Evolutionary conservation across 2,113 vertebrate species (phyloP).

Genomic region (Synodontis membranacea): DNA sequence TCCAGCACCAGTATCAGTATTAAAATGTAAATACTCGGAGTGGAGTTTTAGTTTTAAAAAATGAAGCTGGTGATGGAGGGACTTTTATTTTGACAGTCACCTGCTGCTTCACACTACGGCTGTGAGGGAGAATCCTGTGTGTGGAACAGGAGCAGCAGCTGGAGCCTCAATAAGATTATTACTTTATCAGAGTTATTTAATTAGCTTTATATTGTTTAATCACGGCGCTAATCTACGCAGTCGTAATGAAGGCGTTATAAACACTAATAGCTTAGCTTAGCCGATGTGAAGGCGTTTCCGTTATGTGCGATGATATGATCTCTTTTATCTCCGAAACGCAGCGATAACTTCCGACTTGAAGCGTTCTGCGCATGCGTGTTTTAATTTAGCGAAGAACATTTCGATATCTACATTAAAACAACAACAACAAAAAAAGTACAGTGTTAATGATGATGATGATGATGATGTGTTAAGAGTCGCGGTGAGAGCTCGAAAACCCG

Average conservation of each 20-base stretch:
- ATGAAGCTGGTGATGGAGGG: not conserved
- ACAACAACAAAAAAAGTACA: not conserved
- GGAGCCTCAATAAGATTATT: not conserved
- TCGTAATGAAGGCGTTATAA: not conserved
- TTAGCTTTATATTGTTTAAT: no score
- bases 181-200: no score
- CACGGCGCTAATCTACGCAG: not conserved
- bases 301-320: not conserved
- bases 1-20: no score
- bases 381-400: not conserved
- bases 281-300: not conserved
- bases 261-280: not conserved
- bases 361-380: not conserved
- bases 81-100: constrained; percentile 8
- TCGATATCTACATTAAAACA: no score
- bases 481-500: not conserved
- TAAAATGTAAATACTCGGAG: no score
- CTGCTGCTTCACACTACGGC: not conserved
- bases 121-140: not conserved
- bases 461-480: not conserved
- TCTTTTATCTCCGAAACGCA: not conserved
- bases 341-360: no score
- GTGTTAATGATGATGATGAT: not conserved
- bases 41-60: no score
- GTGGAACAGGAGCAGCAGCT: not conserved